phyloP scores from a whole-genome alignment of 1,140 invertebrate genomes.

The Babylonia areolata region DNA sequence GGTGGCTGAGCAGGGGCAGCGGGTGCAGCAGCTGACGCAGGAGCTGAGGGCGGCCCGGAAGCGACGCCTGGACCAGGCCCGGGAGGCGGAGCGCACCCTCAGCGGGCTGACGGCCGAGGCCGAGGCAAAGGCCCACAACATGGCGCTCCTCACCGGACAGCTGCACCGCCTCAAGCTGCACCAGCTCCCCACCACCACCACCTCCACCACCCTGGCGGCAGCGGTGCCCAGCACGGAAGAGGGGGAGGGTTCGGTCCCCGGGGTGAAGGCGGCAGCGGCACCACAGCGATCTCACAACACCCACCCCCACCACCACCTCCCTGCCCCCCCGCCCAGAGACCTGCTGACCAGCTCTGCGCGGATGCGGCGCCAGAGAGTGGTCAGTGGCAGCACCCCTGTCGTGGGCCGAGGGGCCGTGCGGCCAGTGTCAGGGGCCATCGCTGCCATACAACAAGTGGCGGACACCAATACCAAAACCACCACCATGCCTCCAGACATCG shows the following conservation, averaged over 20 bases:
- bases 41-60: constrained; percentile 33
- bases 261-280: constrained; percentile 42
- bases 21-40: constrained; percentile 10
- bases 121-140: constrained; percentile 64
- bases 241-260: background rate
- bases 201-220: too few relatives aligned
- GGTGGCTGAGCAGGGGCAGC: constrained; percentile 38
- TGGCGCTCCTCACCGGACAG: constrained; percentile 67
- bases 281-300: too few relatives aligned
- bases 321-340: constrained; percentile 47
- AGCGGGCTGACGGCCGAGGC: constrained; percentile 58
- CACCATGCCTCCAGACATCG: constrained; percentile 58
- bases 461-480: too few relatives aligned
- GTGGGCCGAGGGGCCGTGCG: constrained; percentile 1
- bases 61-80: constrained; percentile 41
- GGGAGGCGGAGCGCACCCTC: constrained; percentile 45
- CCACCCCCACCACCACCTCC: constrained; percentile 42
- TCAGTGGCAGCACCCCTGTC: background rate
- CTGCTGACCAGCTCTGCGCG: constrained; percentile 35
- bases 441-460: too few relatives aligned
- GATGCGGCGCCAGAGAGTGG: constrained; percentile 31
- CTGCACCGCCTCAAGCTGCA: constrained; percentile 63
- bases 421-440: too few relatives aligned
- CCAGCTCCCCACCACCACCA: too few relatives aligned
- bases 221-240: too few relatives aligned